A percentile compares a stretch with the other conserved stretches of the same genome.
phyloP scores from a whole-genome alignment of 2,888 invertebrate species.

The Oscheius onirici region DNA sequence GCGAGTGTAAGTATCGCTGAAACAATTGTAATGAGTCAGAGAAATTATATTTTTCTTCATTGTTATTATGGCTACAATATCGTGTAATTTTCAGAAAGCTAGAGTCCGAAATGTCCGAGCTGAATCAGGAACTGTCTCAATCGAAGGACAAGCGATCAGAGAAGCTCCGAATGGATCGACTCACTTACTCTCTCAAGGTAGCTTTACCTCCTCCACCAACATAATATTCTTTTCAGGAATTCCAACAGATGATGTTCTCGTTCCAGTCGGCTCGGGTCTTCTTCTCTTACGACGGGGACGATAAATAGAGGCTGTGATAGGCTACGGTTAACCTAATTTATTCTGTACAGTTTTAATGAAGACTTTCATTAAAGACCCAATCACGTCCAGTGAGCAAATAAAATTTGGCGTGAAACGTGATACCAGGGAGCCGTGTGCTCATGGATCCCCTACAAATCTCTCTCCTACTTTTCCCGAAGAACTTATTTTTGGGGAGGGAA shows the following conservation, averaged over 20 bases:
- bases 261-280: slow-evolving; percentile 93
- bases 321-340: too few relatives aligned
- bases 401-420: slow-evolving; percentile 22
- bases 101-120: slow-evolving; percentile 30
- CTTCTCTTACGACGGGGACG: slow-evolving; percentile 78
- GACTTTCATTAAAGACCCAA: slow-evolving; percentile 3
- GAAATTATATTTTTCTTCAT: too few relatives aligned
- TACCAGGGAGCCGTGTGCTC: not conserved
- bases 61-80: not conserved
- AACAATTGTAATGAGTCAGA: too few relatives aligned
- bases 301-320: slow-evolving; percentile 5
- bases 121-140: slow-evolving; percentile 21
- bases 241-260: slow-evolving; percentile 87
- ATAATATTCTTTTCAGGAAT: slow-evolving; percentile 79
- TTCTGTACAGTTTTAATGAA: not conserved
- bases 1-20: slow-evolving; percentile 22
- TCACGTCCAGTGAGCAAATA: slow-evolving; percentile 17
- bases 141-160: slow-evolving; percentile 32
- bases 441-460: too few relatives aligned
- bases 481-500: not conserved
- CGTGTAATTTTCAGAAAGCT: slow-evolving; percentile 25
- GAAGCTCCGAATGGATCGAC: slow-evolving; percentile 32
- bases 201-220: too few relatives aligned
- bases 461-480: not conserved
- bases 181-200: slow-evolving; percentile 21